These are phyloP conservation scores for Vesta saturnalis DNA, from an alignment of 2,888 invertebrate species.

Conservation along the genomic window DNA sequence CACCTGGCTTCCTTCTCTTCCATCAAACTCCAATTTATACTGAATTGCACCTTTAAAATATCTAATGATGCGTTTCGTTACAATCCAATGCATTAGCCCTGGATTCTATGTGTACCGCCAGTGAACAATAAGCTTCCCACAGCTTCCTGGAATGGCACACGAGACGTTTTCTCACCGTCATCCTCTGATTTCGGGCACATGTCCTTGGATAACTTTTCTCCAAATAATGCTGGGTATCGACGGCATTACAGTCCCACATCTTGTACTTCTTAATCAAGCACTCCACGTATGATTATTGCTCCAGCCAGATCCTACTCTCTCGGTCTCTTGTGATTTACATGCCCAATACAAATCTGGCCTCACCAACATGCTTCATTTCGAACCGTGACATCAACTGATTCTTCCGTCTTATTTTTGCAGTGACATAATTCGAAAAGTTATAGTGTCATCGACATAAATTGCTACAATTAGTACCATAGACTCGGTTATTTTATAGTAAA, in stretches of 20 bases:
- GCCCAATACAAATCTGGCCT: neutral
- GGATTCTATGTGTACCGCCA: neutral
- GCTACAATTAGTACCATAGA: neutral
- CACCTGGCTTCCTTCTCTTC: neutral
- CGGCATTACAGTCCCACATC: no score
- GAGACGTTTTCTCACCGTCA: neutral
- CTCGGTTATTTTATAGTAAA: neutral
- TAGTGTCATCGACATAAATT: neutral
- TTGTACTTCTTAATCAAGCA: no score
- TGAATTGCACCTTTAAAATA: no score
- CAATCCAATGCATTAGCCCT: neutral
- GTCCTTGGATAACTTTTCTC: neutral
- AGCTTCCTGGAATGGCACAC: neutral
- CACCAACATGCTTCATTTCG: neutral
- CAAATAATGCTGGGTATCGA: no score
- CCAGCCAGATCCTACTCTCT: no score
- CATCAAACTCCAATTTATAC: no score
- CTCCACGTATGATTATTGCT: no score
- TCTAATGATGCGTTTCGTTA: no score
- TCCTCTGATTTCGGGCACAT: neutral
- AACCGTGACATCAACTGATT: neutral
- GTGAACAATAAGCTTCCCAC: neutral
- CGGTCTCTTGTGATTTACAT: no score
- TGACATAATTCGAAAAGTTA: neutral
- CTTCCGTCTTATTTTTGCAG: neutral